Percentiles rank a stretch among this genome's conserved stretches.
phyloP scores from a whole-genome alignment of 2,113 vertebrate species.

The Aplodontia rufa region DNA sequence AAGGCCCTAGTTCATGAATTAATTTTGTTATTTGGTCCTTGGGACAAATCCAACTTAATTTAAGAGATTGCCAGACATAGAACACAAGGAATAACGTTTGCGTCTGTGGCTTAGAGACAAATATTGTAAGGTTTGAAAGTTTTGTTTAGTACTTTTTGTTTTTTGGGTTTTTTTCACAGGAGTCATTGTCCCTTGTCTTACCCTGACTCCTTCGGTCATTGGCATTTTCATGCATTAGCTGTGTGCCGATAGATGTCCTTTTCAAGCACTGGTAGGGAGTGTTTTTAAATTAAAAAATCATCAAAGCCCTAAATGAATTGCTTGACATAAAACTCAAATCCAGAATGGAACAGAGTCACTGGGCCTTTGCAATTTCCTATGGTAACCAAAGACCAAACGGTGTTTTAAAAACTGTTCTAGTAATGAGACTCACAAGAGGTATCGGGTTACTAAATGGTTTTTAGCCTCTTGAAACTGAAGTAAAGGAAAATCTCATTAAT shows the following conservation, averaged over 20 bases:
- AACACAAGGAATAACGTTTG: slow-evolving; percentile 48
- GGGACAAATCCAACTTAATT: slow-evolving; percentile 74
- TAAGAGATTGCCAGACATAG: slow-evolving; percentile 65
- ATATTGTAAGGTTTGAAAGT: slow-evolving; percentile 62
- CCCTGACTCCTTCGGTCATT: neutral
- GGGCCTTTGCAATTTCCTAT: slow-evolving; percentile 77
- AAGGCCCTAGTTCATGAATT: slow-evolving; percentile 69
- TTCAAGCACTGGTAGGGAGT: neutral
- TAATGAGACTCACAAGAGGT: slow-evolving; percentile 77
- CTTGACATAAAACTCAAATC: slow-evolving; percentile 67
- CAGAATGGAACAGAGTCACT: slow-evolving; percentile 54
- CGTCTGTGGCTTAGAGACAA: slow-evolving; percentile 52
- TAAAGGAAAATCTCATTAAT: slow-evolving; percentile 79
- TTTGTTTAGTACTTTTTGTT: neutral
- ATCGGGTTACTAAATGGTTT: slow-evolving; percentile 79
- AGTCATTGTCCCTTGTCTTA: neutral
- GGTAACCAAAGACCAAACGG: slow-evolving; percentile 73
- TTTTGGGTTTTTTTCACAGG: neutral
- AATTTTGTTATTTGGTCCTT: slow-evolving; percentile 73
- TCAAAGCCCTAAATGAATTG: slow-evolving; percentile 68
- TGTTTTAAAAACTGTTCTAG: slow-evolving; percentile 65
- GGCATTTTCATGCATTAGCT: neutral
- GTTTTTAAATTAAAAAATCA: slow-evolving; percentile 76
- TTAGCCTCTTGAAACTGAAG: slow-evolving; percentile 76
- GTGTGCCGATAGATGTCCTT: slow-evolving; percentile 8